Evolutionary conservation across 1,140 invertebrate genomes (phyloP), one percentile per base, ranked within the genome.

Genomic region (Drosophila guanche): DNA sequence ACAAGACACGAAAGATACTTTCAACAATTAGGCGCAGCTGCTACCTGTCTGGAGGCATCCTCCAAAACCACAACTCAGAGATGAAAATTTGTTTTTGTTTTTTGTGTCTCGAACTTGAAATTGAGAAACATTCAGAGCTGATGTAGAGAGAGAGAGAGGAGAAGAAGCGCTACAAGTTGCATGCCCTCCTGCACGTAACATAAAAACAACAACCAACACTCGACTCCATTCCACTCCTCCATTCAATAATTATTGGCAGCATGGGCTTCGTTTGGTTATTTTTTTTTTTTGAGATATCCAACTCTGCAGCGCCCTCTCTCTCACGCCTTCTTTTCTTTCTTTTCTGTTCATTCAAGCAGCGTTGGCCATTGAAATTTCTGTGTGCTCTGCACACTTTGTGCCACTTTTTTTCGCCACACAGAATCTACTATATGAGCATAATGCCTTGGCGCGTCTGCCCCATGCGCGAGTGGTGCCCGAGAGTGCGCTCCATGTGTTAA

Each of bases 1-100:
- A 12, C 33, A 37, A 37, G 33, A 1, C 1, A 4, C 4, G 5
- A 27, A 23, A 88, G 83, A 81, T 88, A 88, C 83, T 77, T 76
- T 86, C 61, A 55, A 67, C 73, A 81, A 86, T 86, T 86, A 86
- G 81, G 73, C 61, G 55, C 83, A 86, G 81, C 73, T 75, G 81
- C 81, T 85, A 77, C 83, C 74, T 86, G 80, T 75, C 72, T 74
- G 61, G 70, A 14, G 12, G 6, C n/a, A 16, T 41, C 41, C 55
- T 41, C 41, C 55, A 33, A 43, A 29, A 42, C 48, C 56, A 46
- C 45, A 53, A n/a, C 29, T 14, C 29, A 22, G 7, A 55, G 41
- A 68, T 61, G 57, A 65, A 63, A 67, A 76, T 72, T 55, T 51
- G 46, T 47, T 68, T 69, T 20, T 14, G 29, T 33, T 40, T 41